Evolutionary conservation across 2,797 vertebrate genomes (phyloP), one percentile per base, ranked within the genome.

Genomic region (Acanthiza pusilla): DNA sequence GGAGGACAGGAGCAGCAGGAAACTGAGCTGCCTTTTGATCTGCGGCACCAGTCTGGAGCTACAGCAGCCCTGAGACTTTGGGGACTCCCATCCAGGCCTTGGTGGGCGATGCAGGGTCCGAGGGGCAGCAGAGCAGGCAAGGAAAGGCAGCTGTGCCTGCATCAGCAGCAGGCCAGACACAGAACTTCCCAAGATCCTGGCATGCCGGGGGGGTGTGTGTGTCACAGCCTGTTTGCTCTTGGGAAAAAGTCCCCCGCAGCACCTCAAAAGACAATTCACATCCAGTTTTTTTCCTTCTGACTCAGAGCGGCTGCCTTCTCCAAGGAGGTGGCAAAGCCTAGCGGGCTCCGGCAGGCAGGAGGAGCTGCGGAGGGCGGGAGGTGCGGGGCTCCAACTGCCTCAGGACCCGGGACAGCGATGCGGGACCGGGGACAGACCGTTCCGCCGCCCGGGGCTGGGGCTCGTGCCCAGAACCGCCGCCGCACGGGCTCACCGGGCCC

Each of bases 1-100:
- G 2, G 0, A 1, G 5, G 40, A 77, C 29, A 8, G 1, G 3
- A 58, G 53, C 0, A 3, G 20, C 3, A 4, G 43, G 43, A 47
- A 76, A 45, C 40, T 40, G 63, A 80, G 36, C n/a, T 48, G 38
- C 55, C 36, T 86, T 67, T 50, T 4, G 9, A 34, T 42, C 77
- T 45, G 9, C 11, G 27, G 57, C 57, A 43, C 27, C 21, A 27
- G 5, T 7, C 1, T 55, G 10, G n/a, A 63, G 27, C 55, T 79
- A 34, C 23, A 34, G 58, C 50, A 48, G 29, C 58, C 40, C 47
- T 1, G 13, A 51, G 51, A 14, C 22, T 32, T 6, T 21, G 38
- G 66, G 38, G 54, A 32, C 23, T 42, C 25, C 25, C 27, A 18
- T 6, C 11, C 8, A 17, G 73, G 27, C 27, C 40, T 74, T 0